Evolutionary conservation across 2,113 vertebrate species (phyloP).

Genomic region (Aviceda subcristata): DNA sequence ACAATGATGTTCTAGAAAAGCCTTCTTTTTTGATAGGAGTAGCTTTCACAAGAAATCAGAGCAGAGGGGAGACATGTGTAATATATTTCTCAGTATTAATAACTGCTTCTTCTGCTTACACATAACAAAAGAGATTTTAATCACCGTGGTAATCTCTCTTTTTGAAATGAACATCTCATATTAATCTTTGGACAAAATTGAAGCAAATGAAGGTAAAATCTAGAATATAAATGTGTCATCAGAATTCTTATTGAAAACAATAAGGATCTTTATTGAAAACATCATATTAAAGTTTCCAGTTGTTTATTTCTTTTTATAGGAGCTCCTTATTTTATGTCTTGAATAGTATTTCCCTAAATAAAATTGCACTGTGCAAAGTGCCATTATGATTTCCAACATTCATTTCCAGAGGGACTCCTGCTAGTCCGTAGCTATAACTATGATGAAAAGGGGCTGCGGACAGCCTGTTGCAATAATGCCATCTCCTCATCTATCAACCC

Average conservation of each 20-base stretch:
- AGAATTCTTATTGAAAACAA: constrained; percentile 23
- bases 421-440: constrained; percentile 66
- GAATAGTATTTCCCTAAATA: constrained; percentile 72
- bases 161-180: constrained; percentile 39
- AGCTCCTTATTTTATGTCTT: constrained; percentile 57
- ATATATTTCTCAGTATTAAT: constrained; percentile 28
- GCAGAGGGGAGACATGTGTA: neutral
- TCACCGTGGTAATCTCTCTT: constrained; percentile 13
- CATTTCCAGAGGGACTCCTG: constrained; percentile 72
- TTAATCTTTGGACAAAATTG: constrained; percentile 57
- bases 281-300: constrained; percentile 11
- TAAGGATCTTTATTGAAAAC: neutral
- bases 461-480: constrained; percentile 56
- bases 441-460: constrained; percentile 67
- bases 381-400: constrained; percentile 73
- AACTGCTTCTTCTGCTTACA: constrained; percentile 47
- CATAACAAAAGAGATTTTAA: constrained; percentile 63
- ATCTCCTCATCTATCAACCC: constrained; percentile 70
- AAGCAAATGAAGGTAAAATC: constrained; percentile 36
- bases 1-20: neutral
- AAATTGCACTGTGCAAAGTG: constrained; percentile 50
- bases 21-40: neutral
- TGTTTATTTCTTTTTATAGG: constrained; percentile 41
- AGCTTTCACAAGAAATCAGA: neutral
- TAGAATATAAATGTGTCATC: constrained; percentile 9